Base-by-base conservation (phyloP, 2,888 invertebrate genomes). In the Himalopsyche kuldschensis region DNA sequence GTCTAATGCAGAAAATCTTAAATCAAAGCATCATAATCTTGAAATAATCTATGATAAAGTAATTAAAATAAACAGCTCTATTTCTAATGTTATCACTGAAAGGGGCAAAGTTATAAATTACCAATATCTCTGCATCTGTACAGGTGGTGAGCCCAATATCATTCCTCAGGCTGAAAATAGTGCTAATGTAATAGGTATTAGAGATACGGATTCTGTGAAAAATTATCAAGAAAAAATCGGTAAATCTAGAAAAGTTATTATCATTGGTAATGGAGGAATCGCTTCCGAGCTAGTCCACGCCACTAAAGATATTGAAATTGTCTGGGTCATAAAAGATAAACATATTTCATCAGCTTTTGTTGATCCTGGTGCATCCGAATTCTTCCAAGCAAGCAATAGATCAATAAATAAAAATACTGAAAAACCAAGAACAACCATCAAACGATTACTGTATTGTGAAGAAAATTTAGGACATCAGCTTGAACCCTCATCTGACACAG, bases 231-330 rank as follows among this genome's bases (percentile, higher is more conserved):
- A 93, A 35, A 94, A 93, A 88, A 90, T 99, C 11, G 90, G 91
- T 82, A 90, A 90, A 82, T 94, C 97, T 0, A 93, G 93, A 76
- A 94, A 93, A 89, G 93, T 99, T 88, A 90, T 97, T 0, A 93
- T 99, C 75, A 94, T 99, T 79, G 99, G 99, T 10, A 99, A 99
- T 92, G 99, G 99, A 46, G 99, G 99, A 17, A 99, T 99, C 88
- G 99, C 99, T 69, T 98, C 98, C 63, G 99, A 99, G 92, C 92
- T 99, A 87, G 96, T 97, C 81, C 95, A 97, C 89, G 98, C 98
- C 89, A 93, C 98, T 20, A 93, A 93, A 88, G 95, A 95, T 24
- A 93, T 97, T 79, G 94, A 98, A 88, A 94, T 99, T 79, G 92
- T 97, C 84, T 99, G 99, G 99, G 95, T 97, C 0, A 95, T 99